Conservation (phyloP, 1,140 invertebrate species). For the Drosophila gunungcola region DNA sequence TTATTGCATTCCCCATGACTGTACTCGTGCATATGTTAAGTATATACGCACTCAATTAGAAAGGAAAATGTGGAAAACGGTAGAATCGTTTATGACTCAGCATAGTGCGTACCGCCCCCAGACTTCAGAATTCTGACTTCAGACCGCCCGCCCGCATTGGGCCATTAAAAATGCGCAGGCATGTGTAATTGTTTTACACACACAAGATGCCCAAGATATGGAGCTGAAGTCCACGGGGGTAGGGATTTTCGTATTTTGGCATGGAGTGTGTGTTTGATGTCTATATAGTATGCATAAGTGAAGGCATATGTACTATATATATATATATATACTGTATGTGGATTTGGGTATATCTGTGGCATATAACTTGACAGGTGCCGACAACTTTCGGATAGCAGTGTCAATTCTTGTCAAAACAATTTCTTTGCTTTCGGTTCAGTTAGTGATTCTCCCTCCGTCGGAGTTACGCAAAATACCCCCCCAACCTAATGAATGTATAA, state of each 20-base stretch:
- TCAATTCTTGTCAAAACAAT: constrained; percentile 56
- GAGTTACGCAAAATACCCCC: constrained; percentile 15
- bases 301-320: neutral
- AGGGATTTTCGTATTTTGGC: neutral
- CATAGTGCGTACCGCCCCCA: constrained; percentile 37
- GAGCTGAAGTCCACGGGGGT: neutral
- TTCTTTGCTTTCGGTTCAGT: constrained; percentile 15
- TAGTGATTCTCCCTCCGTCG: constrained; percentile 1
- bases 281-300: constrained; percentile 35
- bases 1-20: neutral
- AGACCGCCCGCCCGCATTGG: constrained; percentile 18
- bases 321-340: constrained; percentile 7
- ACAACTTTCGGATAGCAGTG: constrained; percentile 49
- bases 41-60: constrained; percentile 71
- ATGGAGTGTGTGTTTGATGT: constrained; percentile 31
- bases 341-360: constrained; percentile 27
- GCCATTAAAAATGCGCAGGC: constrained; percentile 68
- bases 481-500: neutral
- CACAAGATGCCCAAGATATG: constrained; percentile 53
- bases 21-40: constrained; percentile 33
- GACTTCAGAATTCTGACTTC: neutral
- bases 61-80: constrained; percentile 58
- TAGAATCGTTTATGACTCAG: constrained; percentile 68
- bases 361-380: constrained; percentile 63
- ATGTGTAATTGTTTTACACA: constrained; percentile 73